These are phyloP conservation scores for Azorinus chamasolen DNA, from an alignment of 2,888 invertebrate genomes.

Conservation along the genomic window DNA sequence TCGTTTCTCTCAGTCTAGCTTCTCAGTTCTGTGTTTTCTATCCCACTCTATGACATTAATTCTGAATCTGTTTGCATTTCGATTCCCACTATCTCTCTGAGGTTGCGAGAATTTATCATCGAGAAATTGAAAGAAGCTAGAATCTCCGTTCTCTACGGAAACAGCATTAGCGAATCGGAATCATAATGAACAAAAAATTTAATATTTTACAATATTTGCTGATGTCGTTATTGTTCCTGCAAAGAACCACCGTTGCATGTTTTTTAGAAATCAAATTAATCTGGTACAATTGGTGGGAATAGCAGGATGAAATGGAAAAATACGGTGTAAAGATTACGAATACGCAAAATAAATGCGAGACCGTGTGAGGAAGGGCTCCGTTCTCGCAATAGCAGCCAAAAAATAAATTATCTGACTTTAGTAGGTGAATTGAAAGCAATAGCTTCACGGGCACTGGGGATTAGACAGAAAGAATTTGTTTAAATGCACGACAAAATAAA, in stretches of 20 bases:
- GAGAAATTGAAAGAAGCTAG: no score
- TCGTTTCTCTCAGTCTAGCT: no score
- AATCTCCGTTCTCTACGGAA: no score
- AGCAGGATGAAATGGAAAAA: conserved; percentile 52
- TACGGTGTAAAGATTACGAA: conserved; percentile 57
- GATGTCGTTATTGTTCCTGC: no score
- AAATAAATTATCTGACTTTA: conserved; percentile 54
- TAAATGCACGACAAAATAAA: conserved; percentile 52
- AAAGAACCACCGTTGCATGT: not conserved
- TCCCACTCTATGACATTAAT: no score
- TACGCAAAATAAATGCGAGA: conserved; percentile 51
- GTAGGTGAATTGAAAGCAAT: conserved; percentile 48
- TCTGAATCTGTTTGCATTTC: no score
- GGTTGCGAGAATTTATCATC: no score
- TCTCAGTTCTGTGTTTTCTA: no score
- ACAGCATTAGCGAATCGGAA: no score
- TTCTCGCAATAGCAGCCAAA: conserved; percentile 37
- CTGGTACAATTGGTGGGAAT: conserved; percentile 52
- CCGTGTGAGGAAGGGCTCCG: conserved; percentile 26
- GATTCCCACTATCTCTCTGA: no score
- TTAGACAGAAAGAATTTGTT: conserved; percentile 21
- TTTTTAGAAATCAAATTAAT: conserved; percentile 61
- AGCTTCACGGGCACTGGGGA: conserved; percentile 26
- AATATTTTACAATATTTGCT: no score
- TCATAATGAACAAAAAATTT: no score